Evolutionary conservation across 2,797 vertebrate species (phyloP).

Genomic region (Antennarius maculatus): DNA sequence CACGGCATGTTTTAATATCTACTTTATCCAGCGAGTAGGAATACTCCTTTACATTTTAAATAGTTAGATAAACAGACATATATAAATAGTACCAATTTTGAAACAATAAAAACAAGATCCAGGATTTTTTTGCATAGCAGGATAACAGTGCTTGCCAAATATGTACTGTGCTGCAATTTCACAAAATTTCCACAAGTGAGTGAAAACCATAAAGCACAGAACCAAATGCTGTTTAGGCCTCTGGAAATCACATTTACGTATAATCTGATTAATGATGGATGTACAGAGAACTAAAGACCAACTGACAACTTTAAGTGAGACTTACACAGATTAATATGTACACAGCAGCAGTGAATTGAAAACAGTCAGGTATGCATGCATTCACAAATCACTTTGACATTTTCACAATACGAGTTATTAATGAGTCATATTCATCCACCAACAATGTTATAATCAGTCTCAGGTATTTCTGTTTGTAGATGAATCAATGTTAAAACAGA

Average conservation of each 20-base stretch:
- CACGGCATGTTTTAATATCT: not conserved
- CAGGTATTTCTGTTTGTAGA: not conserved
- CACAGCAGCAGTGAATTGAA: not conserved
- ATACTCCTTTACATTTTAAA: slow-evolving; percentile 11
- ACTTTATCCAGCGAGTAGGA: too few relatives aligned
- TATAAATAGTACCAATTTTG: not conserved
- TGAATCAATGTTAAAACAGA: slow-evolving; percentile 5
- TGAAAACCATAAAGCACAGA: slow-evolving; percentile 52
- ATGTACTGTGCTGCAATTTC: slow-evolving; percentile 32
- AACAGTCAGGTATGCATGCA: not conserved
- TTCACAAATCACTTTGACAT: not conserved
- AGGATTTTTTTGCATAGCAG: slow-evolving; percentile 5
- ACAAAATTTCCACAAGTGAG: slow-evolving; percentile 15
- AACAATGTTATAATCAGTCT: not conserved
- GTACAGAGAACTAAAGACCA: not conserved
- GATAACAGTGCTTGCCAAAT: slow-evolving; percentile 40
- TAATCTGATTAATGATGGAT: not conserved
- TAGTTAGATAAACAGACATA: not conserved
- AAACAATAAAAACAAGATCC: slow-evolving; percentile 1
- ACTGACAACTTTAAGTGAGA: not conserved
- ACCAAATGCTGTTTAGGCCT: slow-evolving; percentile 29
- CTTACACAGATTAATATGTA: slow-evolving; percentile 2
- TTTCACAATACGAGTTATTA: not conserved
- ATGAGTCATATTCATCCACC: not conserved
- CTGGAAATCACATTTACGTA: slow-evolving; percentile 12